Evolutionary conservation across 2,113 vertebrate species (phyloP).

Genomic region (Paraplagusia blochii): DNA sequence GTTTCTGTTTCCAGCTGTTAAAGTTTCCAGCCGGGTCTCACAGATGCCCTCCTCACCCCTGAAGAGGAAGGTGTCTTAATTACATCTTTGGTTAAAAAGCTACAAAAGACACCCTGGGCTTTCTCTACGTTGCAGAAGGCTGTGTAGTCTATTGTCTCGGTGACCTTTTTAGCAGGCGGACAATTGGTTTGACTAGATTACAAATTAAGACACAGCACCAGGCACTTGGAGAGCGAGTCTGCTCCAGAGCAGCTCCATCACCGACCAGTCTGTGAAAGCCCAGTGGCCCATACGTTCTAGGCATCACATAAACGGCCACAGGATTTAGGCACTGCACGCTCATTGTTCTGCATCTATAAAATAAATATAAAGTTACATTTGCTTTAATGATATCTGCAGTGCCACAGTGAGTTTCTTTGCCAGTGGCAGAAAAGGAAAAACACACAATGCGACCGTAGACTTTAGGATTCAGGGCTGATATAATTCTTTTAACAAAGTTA

Average conservation of each 20-base stretch:
- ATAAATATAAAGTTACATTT: constrained; percentile 61
- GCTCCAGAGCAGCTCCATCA: constrained; percentile 62
- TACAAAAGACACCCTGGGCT: constrained; percentile 63
- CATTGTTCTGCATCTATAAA: constrained; percentile 59
- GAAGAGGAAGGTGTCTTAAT: constrained; percentile 72
- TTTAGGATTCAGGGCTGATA: constrained; percentile 49
- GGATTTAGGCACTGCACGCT: constrained; percentile 39
- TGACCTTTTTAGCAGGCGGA: constrained; percentile 75
- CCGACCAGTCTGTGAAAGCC: constrained; percentile 58
- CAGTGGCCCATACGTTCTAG: constrained; percentile 59
- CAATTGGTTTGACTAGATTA: constrained; percentile 76
- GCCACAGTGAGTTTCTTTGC: constrained; percentile 47
- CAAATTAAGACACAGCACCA: constrained; percentile 73
- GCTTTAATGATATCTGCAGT: constrained; percentile 60
- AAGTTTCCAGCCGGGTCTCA: constrained; percentile 46
- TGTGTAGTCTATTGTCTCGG: constrained; percentile 69
- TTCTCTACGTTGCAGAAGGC: constrained; percentile 60
- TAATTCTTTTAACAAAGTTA: constrained; percentile 72
- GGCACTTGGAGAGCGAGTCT: constrained; percentile 68
- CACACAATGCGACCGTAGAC: constrained; percentile 43
- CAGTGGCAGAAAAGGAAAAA: constrained; percentile 54
- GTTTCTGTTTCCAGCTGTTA: constrained; percentile 17
- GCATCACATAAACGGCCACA: constrained; percentile 51
- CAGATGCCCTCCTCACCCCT: constrained; percentile 61
- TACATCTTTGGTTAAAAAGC: constrained; percentile 73